Evolutionary conservation across 2,113 vertebrate species (phyloP), one percentile per base, ranked within the genome.

Genomic region (Gyps fulvus): DNA sequence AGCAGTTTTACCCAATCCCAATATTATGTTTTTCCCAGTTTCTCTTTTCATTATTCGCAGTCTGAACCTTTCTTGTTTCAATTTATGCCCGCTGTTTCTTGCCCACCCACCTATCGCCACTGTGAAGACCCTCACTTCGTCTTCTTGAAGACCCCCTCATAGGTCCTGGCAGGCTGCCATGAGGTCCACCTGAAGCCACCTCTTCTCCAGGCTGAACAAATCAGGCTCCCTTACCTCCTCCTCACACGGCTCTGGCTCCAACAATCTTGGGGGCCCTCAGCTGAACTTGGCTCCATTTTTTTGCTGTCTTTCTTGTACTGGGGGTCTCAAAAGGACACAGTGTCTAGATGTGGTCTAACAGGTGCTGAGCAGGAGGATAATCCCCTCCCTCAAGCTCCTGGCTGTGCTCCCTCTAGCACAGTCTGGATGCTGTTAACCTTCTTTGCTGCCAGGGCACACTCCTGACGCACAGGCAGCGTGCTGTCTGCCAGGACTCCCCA

Each of bases 391-490:
- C 34, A 23, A 12, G 29, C 13, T 58, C 31, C 62, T 89, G 77
- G 13, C 38, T 32, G 26, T 11, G 19, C 14, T 77, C 32, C n/a
- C 19, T 19, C 21, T 49, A 62, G 52, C 38, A 40, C 22, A 73
- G 36, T 9, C 54, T 61, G 36, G 55, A 42, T 69, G 31, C 36
- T 14, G 7, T 50, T 58, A 32, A 13, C 22, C 4, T 2, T 5
- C 72, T 59, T 38, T 38, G 10, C 55, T 89, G 52, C 66, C 57
- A 58, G 42, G 36, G 36, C 45, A 62, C 36, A 3, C 36, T 71
- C 50, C 58, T 67, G 62, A 25, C 0, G 6, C 52, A 15, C 7
- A 4, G 71, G 52, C 62, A 66, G 25, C 0, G 1, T 57, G 36
- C 50, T 89, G 29, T 31, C 76, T 83, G 66, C 52, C 57, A 67